Evolutionary conservation across 2,113 vertebrate species (phyloP), one percentile per base, ranked within the genome.

Genomic region (Chaetura pelagica): DNA sequence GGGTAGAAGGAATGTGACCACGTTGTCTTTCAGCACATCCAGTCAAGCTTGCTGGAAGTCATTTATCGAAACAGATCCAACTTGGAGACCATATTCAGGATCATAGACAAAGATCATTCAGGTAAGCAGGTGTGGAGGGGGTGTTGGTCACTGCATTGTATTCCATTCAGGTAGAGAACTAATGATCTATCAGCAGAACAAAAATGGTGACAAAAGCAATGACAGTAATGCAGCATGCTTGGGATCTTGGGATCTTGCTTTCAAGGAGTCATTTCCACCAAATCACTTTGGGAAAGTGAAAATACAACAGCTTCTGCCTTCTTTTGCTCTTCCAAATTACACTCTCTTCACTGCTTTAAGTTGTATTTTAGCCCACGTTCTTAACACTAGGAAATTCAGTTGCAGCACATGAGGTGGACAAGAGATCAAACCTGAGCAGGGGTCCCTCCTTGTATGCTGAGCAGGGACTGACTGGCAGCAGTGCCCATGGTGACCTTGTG

Each of bases 51-150:
- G 92, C 96, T 99, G 84, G 99, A 99, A 97, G 99, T 97, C 2
- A 98, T 99, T 93, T 99, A 99, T 94, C 98, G 98, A 64, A 99
- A 99, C 94, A 98, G 99, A 87, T 99, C 99, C 76, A 99, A 99
- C 94, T 96, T 99, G 93, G 99, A 99, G 97, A 99, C 99, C 62
- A 99, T 99, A 97, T 99, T 99, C 97, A 98, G 98, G 78, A 99
- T 99, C 88, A 99, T 99, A 88, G 99, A 99, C 97, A 98, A 96
- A 32, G 99, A 99, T 92, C 98, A 99, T 71, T 99, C 99, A 93
- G 99, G 99, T 99, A 95, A 98, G 98, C 91, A 48, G 24, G 17
- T 12, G 20, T 27, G 52, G 19, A 32, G 48, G 3, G 42, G 7
- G 0, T 13, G 7, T 6, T 9, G 9, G 42, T 52, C 20, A 30